These are phyloP conservation scores for Zaprionus ghesquierei DNA, from an alignment of 1,140 invertebrate genomes.

Conservation along the genomic window DNA sequence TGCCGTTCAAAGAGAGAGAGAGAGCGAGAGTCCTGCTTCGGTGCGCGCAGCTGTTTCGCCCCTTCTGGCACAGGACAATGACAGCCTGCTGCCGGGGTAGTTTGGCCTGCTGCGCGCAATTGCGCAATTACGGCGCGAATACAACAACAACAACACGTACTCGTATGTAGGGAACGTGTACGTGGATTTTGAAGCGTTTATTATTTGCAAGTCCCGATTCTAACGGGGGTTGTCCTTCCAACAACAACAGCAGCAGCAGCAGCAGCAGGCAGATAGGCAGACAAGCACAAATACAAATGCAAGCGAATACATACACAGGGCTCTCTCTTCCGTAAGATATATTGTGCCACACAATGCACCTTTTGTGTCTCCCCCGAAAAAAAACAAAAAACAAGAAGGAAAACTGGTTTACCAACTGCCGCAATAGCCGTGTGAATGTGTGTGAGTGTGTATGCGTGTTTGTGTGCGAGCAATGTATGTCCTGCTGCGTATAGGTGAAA, in stretches of 20 bases:
- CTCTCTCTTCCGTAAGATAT: constrained; percentile 5
- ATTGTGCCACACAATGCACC: constrained; percentile 30
- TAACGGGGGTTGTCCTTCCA: constrained; percentile 65
- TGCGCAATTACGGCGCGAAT: constrained; percentile 63
- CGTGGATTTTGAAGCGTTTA: constrained; percentile 53
- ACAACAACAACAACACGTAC: too few species aligned
- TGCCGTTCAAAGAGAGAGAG: too few species aligned
- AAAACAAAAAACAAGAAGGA: constrained; percentile 40
- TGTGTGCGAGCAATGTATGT: background rate
- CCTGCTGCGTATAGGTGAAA: constrained; percentile 22
- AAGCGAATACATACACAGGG: constrained; percentile 11
- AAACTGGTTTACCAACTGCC: constrained; percentile 77
- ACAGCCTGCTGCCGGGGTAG: constrained; percentile 32
- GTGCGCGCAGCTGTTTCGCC: constrained; percentile 65
- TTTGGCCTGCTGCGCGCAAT: constrained; percentile 57
- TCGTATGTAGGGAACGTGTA: constrained; percentile 8
- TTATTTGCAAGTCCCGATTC: constrained; percentile 47
- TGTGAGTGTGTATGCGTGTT: background rate
- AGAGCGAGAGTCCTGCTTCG: constrained; percentile 48
- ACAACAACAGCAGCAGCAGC: constrained; percentile 2
- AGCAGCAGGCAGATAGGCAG: constrained; percentile 7
- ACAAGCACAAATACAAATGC: constrained; percentile 24
- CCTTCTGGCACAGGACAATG: constrained; percentile 67
- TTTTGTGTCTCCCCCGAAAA: constrained; percentile 48
- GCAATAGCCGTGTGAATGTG: constrained; percentile 5